Base-by-base conservation (phyloP, 1,140 invertebrate genomes). In the Druon quercuslanigerum region DNA sequence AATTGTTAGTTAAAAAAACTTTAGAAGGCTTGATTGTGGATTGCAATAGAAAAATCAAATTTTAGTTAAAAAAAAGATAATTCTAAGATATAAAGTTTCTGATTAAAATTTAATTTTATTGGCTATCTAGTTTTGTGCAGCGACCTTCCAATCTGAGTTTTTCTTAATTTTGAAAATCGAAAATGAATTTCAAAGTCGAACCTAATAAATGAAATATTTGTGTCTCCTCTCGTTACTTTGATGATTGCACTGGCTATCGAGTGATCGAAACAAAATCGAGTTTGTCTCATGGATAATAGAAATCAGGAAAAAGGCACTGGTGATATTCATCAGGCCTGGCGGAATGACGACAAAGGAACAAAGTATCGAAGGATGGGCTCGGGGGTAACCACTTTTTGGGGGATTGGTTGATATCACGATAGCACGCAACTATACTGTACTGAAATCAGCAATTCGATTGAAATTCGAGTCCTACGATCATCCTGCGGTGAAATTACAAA, bases 311-410 rank as follows among this genome's bases (percentile, higher is more conserved):
- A 54, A 13, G 20, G 52, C 20, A 17, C 70, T 46, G 60, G 13
- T 33, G 60, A 66, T 66, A 66, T 66, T 66, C 60, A 66, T 66
- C 60, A 66, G 60, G 56, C 56, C 56, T n/a, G 25, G 56, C 19
- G 13, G n/a, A 40, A 66, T 66, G 60, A n/a, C 60, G 60, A 66
- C 60, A 66, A 66, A 66, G 60, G 60, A 66, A 66, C 60, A 66
- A 66, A 66, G 60, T 66, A 66, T 66, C 60, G 60, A 46, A 66
- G 60, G 60, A 40, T 16, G 60, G 60, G 60, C 60, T 66, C 7
- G 25, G 33, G 60, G 20, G 60, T 25, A 57, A 57, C 60, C 60
- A 66, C 33, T 66, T 66, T 66, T 66, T 66, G 25, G 25, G 60
- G 60, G 25, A 40, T 66, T 66, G 60, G 46, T 66, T 66, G 60